Evolutionary conservation across 2,797 vertebrate species (phyloP).

Genomic region (Spinus pinus): DNA sequence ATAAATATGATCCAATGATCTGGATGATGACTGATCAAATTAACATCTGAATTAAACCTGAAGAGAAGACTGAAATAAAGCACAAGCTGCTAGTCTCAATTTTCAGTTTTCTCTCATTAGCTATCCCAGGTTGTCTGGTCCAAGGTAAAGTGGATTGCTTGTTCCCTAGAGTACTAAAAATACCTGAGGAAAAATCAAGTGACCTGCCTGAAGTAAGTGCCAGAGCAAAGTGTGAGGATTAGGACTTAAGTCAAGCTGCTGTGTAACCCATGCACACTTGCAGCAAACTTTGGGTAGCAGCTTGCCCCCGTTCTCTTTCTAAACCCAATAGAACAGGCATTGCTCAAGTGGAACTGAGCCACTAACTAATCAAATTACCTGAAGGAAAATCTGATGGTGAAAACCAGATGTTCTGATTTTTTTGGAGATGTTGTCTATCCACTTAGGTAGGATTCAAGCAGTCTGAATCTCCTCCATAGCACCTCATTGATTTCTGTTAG

Average conservation of each 20-base stretch:
- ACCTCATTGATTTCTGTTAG: background rate
- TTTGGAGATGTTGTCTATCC: background rate
- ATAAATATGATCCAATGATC: background rate
- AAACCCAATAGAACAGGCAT: background rate
- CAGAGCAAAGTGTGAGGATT: background rate
- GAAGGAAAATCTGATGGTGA: background rate
- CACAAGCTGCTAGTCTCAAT: background rate
- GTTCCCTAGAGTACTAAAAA: background rate
- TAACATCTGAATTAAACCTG: background rate
- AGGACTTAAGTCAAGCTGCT: background rate
- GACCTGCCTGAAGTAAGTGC: background rate
- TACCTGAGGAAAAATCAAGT: background rate
- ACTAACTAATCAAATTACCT: background rate
- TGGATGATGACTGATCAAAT: background rate
- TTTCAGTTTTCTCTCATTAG: background rate
- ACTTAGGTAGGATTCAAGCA: background rate
- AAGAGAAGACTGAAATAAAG: conserved; percentile 3
- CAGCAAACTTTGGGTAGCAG: background rate
- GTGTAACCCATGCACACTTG: rapidly evolving
- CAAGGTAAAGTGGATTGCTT: background rate
- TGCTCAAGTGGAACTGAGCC: background rate
- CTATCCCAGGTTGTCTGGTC: background rate
- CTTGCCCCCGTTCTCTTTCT: background rate
- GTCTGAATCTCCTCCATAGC: background rate
- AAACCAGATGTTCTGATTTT: background rate